These are phyloP conservation scores for Ginglymostoma cirratum DNA, from an alignment of 2,113 vertebrate species.

Conservation along the genomic window DNA sequence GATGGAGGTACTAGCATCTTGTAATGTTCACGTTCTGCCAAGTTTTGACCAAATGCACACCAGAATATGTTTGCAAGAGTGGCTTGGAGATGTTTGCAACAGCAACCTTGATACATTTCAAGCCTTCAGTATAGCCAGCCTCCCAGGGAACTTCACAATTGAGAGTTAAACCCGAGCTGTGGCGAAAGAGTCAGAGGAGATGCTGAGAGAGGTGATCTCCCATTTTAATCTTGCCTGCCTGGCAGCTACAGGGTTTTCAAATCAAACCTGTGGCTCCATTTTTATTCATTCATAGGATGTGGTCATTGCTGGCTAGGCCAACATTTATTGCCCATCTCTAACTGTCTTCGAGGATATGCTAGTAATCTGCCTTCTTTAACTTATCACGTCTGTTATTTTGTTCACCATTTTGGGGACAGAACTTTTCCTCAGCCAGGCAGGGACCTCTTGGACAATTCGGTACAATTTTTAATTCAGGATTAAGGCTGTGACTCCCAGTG, in stretches of 20 bases:
- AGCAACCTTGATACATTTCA: not conserved
- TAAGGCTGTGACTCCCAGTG: not conserved
- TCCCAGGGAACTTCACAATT: not conserved
- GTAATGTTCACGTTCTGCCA: not conserved
- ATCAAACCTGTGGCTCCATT: too few species aligned
- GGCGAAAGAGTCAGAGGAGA: not conserved
- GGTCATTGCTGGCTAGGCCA: too few species aligned
- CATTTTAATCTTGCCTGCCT: not conserved
- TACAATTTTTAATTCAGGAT: not conserved
- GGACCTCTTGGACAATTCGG: too few species aligned
- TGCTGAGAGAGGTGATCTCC: not conserved
- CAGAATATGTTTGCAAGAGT: not conserved
- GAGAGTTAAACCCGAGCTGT: not conserved
- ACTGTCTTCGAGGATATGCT: too few species aligned
- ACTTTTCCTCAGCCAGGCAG: not conserved
- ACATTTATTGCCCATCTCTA: too few species aligned
- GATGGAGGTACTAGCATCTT: not conserved
- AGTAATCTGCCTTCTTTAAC: not conserved
- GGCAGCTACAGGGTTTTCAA: not conserved
- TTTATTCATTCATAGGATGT: too few species aligned
- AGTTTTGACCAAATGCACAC: not conserved
- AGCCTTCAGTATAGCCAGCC: not conserved
- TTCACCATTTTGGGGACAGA: not conserved
- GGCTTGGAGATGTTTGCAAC: not conserved
- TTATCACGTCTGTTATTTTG: not conserved